Evolutionary conservation across 2,888 invertebrate genomes (phyloP).

Genomic region (Lasioglossum zephyrum): DNA sequence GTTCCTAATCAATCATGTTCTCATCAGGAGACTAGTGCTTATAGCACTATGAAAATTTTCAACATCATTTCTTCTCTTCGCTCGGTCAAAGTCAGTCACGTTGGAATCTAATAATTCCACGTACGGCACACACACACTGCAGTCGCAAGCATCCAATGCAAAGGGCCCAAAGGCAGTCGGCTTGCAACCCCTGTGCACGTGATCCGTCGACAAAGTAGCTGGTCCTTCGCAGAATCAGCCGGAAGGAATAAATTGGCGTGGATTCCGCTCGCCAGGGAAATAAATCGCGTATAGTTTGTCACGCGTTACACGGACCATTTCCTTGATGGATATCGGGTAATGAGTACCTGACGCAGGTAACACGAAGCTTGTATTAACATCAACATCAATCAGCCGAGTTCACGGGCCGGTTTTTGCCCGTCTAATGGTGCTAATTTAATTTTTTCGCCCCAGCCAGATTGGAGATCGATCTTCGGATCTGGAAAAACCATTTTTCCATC

Average conservation of each 20-base stretch:
- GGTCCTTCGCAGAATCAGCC: not conserved
- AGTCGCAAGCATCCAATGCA: not conserved
- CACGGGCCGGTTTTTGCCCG: not conserved
- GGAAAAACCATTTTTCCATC: not conserved
- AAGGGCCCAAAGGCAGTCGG: not conserved
- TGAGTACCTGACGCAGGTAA: not conserved
- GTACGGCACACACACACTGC: not conserved
- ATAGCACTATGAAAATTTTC: not conserved
- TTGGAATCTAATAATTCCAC: not conserved
- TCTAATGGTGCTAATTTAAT: not conserved
- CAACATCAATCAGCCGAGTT: not conserved
- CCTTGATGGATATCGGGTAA: not conserved
- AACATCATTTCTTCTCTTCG: too few species aligned
- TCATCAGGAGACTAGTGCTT: not conserved
- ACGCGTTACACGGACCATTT: not conserved
- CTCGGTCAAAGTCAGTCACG: too few species aligned
- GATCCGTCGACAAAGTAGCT: slow-evolving; percentile 16
- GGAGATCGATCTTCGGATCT: not conserved
- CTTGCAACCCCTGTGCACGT: slow-evolving; percentile 31
- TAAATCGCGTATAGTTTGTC: not conserved
- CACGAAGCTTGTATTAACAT: slow-evolving; percentile 1
- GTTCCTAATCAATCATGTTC: not conserved
- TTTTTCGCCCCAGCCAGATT: not conserved
- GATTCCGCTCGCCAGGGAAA: not conserved
- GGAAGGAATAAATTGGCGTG: not conserved